A percentile compares a stretch with the other conserved stretches of the same genome.
Conservation (phyloP, 2,888 invertebrate genomes). For the Phortica magna region DNA sequence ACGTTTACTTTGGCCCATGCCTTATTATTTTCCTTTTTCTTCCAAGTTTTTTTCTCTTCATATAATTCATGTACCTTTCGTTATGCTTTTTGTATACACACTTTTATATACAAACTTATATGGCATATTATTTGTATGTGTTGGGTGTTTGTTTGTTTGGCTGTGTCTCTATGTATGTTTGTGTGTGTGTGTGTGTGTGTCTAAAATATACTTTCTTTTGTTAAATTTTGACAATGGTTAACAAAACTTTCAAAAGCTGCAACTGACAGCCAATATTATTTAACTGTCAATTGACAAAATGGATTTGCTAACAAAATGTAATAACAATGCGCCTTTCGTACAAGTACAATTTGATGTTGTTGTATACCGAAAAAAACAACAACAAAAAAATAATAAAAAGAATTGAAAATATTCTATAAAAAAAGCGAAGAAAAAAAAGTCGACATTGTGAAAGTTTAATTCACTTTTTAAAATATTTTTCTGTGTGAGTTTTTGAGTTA, state of each 20-base stretch:
- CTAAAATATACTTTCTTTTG: slow-evolving; percentile 31
- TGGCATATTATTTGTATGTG: neutral
- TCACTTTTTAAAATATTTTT: slow-evolving; percentile 2
- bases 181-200: slow-evolving; percentile 1
- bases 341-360: slow-evolving; percentile 45
- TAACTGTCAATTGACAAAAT: slow-evolving; percentile 77
- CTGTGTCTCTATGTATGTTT: neutral
- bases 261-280: slow-evolving; percentile 78
- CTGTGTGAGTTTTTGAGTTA: neutral
- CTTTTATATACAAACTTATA: neutral
- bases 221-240: slow-evolving; percentile 21
- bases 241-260: slow-evolving; percentile 68
- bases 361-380: slow-evolving; percentile 5
- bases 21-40: neutral
- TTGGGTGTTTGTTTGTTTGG: neutral
- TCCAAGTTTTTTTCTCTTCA: neutral
- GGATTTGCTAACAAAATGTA: slow-evolving; percentile 68
- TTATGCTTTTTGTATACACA: neutral
- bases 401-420: slow-evolving; percentile 1
- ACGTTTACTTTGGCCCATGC: neutral
- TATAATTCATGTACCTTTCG: neutral
- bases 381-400: slow-evolving; percentile 23
- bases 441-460: slow-evolving; percentile 27
- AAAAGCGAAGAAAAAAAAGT: no score
- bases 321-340: slow-evolving; percentile 25